Base-by-base conservation (phyloP, 2,888 invertebrate species). In the Oligia latruncula region DNA sequence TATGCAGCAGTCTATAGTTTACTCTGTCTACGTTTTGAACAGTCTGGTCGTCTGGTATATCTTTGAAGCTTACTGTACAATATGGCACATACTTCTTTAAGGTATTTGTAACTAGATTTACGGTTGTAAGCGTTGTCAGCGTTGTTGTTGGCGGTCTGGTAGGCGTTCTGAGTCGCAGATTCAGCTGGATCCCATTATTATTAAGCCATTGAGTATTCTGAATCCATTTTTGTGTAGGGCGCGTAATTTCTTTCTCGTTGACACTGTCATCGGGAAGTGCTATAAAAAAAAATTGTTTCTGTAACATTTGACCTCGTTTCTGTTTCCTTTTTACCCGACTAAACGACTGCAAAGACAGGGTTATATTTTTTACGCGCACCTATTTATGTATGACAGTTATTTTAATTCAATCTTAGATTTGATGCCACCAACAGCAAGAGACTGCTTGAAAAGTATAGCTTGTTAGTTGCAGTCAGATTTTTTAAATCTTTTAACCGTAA, bases 31-130 rank as follows among this genome's bases (percentile, higher is more conserved):
- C 29, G 29, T 46, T 46, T 46, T 11, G 46, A 46, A 52, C 1
- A 35, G 35, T 35, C 13, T 71, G 2, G 35, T 15, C 2, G 23
- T 1, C 8, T 23, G 23, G 52, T 35, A 70, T 49, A 52, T 20
- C 35, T 52, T 52, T 52, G 20, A 20, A 20, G 20, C 9, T 52
- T 40, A 71, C 23, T 40, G 17, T 40, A n/a, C n/a, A 58, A 1
- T n/a, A 17, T 58, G 17, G 40, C 11, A 71, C 71, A 17, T 40
- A 58, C 71, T 2, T 71, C 0, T 1, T 15, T 52, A 4, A 0
- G 1, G 17, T 4, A 0, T 0, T 4, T 35, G 2, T 2, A 15
- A 1, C 0, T 35, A 0, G 8, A 52, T 52, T 9, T 15, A 0
- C 0, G 23, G 23, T 23, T 49, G 3, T 0, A 29, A 3, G 20